Percentiles rank a stretch among this genome's conserved stretches.
phyloP scores from a whole-genome alignment of 2,113 vertebrate genomes.

The Pteropus alecto region DNA sequence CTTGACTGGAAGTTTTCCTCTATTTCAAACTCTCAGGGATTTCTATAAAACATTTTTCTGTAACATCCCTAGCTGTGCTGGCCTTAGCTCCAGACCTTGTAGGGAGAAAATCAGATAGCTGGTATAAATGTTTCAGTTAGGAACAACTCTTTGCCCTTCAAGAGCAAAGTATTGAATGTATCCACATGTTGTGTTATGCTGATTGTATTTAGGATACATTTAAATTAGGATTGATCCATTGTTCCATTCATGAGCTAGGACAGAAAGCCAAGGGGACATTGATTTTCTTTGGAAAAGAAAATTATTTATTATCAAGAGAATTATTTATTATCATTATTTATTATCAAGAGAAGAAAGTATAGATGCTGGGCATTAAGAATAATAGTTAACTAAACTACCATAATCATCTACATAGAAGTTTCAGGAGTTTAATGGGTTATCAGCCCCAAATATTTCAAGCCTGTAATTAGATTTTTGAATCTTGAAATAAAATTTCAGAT shows the following conservation, averaged over 20 bases:
- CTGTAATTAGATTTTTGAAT: neutral
- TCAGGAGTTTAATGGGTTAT: neutral
- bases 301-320: neutral
- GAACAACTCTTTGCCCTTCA: neutral
- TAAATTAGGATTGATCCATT: neutral
- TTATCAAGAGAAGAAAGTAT: neutral
- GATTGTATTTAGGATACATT: neutral
- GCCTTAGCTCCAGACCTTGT: neutral
- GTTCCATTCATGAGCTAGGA: neutral
- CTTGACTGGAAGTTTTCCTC: neutral
- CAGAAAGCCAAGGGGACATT: neutral
- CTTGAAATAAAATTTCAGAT: constrained; percentile 27
- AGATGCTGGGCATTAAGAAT: neutral
- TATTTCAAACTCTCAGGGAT: neutral
- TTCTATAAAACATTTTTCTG: neutral
- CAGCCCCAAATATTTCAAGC: neutral
- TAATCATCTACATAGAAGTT: neutral
- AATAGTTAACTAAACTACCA: neutral
- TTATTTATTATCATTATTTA: neutral
- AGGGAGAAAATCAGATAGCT: neutral
- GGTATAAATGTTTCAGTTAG: neutral
- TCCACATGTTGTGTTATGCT: neutral
- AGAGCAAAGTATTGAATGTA: neutral
- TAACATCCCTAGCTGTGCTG: neutral
- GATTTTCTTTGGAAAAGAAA: constrained; percentile 3